Percentiles rank a stretch among this genome's conserved stretches.
phyloP scores from a whole-genome alignment of 2,888 invertebrate genomes.

The Oxycera nigricornis region DNA sequence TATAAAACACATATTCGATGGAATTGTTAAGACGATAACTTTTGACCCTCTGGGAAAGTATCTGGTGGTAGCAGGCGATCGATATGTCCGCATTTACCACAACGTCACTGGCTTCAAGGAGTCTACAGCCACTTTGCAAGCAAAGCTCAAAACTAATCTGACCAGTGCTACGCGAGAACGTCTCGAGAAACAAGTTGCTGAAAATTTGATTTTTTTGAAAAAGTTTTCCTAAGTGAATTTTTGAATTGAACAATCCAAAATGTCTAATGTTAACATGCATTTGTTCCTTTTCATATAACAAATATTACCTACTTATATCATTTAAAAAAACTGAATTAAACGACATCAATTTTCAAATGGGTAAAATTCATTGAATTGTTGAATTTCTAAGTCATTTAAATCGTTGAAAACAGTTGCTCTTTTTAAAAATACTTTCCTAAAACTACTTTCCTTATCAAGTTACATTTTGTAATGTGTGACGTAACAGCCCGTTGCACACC shows the following conservation, averaged over 20 bases:
- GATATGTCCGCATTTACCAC: slow-evolving; percentile 78
- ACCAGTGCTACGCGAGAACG: slow-evolving; percentile 80
- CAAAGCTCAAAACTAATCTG: slow-evolving; percentile 67
- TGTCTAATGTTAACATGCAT: slow-evolving; percentile 17
- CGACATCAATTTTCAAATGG: too few relatives aligned
- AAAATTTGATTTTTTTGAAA: slow-evolving; percentile 62
- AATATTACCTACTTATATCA: too few relatives aligned
- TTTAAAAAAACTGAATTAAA: too few relatives aligned
- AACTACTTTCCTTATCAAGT: too few relatives aligned
- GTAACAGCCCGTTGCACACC: too few relatives aligned
- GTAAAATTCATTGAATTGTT: too few relatives aligned
- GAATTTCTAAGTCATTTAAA: too few relatives aligned
- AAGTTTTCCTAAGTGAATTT: slow-evolving; percentile 42
- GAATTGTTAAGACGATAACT: slow-evolving; percentile 70
- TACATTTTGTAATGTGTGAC: too few relatives aligned
- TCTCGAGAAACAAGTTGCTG: slow-evolving; percentile 72
- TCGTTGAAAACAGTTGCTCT: too few relatives aligned
- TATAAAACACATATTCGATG: slow-evolving; percentile 75
- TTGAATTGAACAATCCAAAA: not conserved
- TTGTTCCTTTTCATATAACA: not conserved
- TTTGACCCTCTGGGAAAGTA: slow-evolving; percentile 81
- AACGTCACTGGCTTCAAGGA: slow-evolving; percentile 75
- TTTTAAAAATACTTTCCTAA: too few relatives aligned
- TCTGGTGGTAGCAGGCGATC: slow-evolving; percentile 76
- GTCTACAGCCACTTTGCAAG: slow-evolving; percentile 62